phyloP scores from a whole-genome alignment of 1,140 invertebrate genomes.

The Drosophila kanapiae region DNA sequence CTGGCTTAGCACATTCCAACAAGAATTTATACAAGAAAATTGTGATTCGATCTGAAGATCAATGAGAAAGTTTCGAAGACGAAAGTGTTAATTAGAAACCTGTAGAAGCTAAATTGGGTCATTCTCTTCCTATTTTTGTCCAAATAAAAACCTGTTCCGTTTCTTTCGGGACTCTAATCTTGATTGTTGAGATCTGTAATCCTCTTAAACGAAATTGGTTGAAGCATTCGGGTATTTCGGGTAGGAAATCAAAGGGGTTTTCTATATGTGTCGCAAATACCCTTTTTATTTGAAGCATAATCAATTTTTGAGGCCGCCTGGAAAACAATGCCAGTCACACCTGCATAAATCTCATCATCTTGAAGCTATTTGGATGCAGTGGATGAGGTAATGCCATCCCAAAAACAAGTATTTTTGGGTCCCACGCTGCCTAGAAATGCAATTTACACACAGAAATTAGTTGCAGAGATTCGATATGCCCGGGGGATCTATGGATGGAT shows the following conservation, averaged over 20 bases:
- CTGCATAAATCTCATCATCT: slow-evolving; percentile 15
- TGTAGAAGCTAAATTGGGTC: slow-evolving; percentile 11
- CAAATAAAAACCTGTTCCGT: slow-evolving; percentile 12
- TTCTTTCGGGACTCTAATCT: slow-evolving; percentile 3
- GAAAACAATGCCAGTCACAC: slow-evolving; percentile 22
- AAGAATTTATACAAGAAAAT: too few species aligned
- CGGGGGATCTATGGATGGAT: background rate
- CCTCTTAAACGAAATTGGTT: slow-evolving; percentile 11
- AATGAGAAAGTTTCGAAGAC: background rate
- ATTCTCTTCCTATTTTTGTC: background rate
- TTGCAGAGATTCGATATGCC: slow-evolving; percentile 10
- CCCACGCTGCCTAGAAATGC: slow-evolving; percentile 24
- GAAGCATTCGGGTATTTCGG: background rate
- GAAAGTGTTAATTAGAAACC: slow-evolving; percentile 20
- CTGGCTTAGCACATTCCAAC: background rate
- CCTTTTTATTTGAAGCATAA: background rate
- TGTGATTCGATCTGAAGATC: background rate
- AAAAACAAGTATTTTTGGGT: slow-evolving; percentile 8
- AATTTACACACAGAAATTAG: slow-evolving; percentile 6
- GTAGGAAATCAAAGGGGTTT: background rate
- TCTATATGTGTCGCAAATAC: background rate
- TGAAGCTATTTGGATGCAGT: background rate
- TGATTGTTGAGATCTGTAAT: background rate
- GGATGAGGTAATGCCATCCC: slow-evolving; percentile 32
- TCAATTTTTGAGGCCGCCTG: background rate